Conservation (phyloP, 2,113 vertebrate genomes). For the Crotalus viridis region DNA sequence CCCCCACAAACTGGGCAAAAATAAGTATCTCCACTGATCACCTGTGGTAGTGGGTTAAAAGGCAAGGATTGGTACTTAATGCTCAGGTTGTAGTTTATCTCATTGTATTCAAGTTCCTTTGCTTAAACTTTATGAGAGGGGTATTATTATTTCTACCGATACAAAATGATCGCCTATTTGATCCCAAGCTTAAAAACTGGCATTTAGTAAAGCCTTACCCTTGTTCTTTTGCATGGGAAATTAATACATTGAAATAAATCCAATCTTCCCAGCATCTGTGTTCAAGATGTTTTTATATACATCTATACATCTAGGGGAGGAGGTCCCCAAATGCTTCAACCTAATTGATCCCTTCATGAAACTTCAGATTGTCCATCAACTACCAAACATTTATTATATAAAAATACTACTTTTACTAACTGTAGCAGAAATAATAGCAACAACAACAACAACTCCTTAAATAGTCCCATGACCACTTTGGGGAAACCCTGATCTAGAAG, state of each 20-base stretch:
- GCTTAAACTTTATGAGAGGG: neutral
- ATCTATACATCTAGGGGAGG: neutral
- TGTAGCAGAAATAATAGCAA: neutral
- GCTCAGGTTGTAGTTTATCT: constrained; percentile 16
- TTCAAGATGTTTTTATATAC: neutral
- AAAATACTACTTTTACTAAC: neutral
- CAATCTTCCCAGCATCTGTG: neutral
- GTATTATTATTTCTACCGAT: neutral
- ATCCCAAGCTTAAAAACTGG: neutral
- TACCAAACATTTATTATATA: neutral
- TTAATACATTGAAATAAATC: neutral
- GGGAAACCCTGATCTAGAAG: neutral
- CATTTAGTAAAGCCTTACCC: neutral
- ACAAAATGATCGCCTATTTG: constrained; percentile 10
- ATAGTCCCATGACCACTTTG: neutral
- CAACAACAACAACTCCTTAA: neutral
- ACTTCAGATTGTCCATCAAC: neutral
- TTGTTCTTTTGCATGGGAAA: neutral
- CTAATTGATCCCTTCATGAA: neutral
- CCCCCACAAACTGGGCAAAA: neutral
- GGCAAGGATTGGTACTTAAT: neutral
- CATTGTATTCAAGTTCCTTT: constrained; percentile 19
- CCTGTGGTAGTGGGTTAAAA: too few species aligned
- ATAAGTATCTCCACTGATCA: neutral
- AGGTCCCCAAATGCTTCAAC: neutral